Evolutionary conservation across 1,140 invertebrate species (phyloP).

Genomic region (Zaprionus nigranus): DNA sequence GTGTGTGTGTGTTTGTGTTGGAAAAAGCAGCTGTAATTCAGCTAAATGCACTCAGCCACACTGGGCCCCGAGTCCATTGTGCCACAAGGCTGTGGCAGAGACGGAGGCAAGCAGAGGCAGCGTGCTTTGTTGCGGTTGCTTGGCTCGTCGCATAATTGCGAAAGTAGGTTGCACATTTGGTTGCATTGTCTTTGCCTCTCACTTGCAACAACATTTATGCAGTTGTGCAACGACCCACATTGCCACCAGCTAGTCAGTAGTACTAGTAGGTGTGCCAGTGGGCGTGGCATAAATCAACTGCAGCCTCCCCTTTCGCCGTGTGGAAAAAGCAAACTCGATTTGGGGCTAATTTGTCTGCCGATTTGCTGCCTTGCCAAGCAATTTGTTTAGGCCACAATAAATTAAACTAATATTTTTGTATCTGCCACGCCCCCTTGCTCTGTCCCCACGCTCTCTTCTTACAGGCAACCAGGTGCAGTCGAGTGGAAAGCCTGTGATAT

Average conservation of each 20-base stretch:
- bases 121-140: conserved; percentile 28
- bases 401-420: conserved; percentile 69
- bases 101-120: too few relatives aligned
- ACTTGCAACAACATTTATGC: conserved; percentile 6
- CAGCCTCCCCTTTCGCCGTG: neutral
- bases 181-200: conserved; percentile 51
- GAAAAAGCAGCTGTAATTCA: conserved; percentile 70
- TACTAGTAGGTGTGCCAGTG: conserved; percentile 12
- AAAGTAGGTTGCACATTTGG: conserved; percentile 80
- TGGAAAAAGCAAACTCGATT: conserved; percentile 33
- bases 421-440: neutral
- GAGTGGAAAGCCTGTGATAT: conserved; percentile 77
- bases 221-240: conserved; percentile 61
- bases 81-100: neutral
- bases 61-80: conserved; percentile 42
- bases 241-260: neutral
- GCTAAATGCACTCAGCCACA: conserved; percentile 78
- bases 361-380: conserved; percentile 44
- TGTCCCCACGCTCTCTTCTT: neutral
- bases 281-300: conserved; percentile 52
- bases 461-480: conserved; percentile 24
- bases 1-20: conserved; percentile 31
- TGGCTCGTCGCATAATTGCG: conserved; percentile 51
- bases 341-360: conserved; percentile 72
- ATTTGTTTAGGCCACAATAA: conserved; percentile 65